These are phyloP conservation scores for Lottia gigantea DNA, from an alignment of 2,888 invertebrate species.

Conservation along the genomic window DNA sequence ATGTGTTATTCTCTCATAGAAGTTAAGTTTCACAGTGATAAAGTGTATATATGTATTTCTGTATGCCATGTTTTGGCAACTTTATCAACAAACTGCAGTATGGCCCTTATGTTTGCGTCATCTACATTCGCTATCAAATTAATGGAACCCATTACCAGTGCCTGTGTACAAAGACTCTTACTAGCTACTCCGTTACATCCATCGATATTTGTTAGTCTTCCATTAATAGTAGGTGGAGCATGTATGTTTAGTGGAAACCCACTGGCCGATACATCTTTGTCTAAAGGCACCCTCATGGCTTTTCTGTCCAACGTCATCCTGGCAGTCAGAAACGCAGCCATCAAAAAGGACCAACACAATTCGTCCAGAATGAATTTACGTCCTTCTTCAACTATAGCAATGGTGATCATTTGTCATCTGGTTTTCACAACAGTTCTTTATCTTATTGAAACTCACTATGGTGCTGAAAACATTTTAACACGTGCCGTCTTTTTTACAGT, in stretches of 20 bases:
- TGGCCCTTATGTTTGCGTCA: constrained; percentile 35
- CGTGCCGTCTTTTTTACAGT: too few species aligned
- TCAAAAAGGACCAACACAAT: too few species aligned
- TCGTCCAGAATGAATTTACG: too few species aligned
- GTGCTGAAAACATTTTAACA: too few species aligned
- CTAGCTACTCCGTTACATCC: constrained; percentile 25
- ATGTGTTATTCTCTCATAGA: not conserved
- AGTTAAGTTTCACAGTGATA: not conserved
- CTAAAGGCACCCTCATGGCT: constrained; percentile 32
- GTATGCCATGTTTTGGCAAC: constrained; percentile 33
- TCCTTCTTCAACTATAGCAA: too few species aligned
- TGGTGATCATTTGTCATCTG: too few species aligned
- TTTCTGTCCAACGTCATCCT: constrained; percentile 38
- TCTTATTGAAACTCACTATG: too few species aligned
- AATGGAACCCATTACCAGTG: constrained; percentile 40
- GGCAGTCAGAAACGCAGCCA: too few species aligned
- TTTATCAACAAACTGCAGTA: constrained; percentile 37
- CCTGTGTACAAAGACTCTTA: constrained; percentile 30
- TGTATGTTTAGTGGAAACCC: constrained; percentile 31
- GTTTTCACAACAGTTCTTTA: too few species aligned
- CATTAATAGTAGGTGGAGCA: constrained; percentile 35
- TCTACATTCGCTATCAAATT: constrained; percentile 44
- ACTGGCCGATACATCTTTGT: constrained; percentile 14
- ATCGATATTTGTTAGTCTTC: constrained; percentile 30
- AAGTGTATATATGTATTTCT: not conserved